These are phyloP conservation scores for Dryomyza anilis DNA, from an alignment of 2,888 invertebrate species.

Conservation along the genomic window DNA sequence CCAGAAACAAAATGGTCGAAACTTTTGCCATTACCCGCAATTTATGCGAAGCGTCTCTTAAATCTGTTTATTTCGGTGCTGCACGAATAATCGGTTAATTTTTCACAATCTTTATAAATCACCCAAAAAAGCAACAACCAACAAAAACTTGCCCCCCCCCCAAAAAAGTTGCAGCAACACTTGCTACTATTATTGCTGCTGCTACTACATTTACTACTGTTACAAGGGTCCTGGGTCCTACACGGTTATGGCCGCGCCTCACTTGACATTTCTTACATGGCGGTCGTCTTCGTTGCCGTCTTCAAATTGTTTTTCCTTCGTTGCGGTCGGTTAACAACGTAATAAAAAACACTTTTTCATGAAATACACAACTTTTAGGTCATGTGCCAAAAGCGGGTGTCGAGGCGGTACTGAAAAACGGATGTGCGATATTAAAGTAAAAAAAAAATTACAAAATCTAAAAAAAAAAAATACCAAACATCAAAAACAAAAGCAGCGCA, in stretches of 20 bases:
- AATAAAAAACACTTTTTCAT: conserved; percentile 59
- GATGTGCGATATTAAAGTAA: too few relatives aligned
- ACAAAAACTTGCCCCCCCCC: neutral
- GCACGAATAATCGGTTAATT: conserved; percentile 24
- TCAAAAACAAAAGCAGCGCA: neutral
- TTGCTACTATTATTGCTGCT: neutral
- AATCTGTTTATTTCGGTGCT: conserved; percentile 25
- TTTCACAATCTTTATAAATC: conserved; percentile 25
- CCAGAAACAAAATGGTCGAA: too few relatives aligned
- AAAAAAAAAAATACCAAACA: neutral
- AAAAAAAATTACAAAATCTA: too few relatives aligned
- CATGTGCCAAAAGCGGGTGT: too few relatives aligned
- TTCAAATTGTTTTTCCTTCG: conserved; percentile 40
- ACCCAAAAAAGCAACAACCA: neutral
- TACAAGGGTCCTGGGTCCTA: neutral
- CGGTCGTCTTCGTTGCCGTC: neutral
- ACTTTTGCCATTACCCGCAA: conserved; percentile 20
- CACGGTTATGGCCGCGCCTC: neutral
- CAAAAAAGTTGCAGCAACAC: neutral
- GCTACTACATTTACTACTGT: neutral
- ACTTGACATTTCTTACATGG: neutral
- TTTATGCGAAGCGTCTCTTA: conserved; percentile 20
- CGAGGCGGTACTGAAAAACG: too few relatives aligned
- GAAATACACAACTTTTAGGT: conserved; percentile 29
- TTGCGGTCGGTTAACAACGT: conserved; percentile 57